Base-by-base conservation (phyloP, 2,888 invertebrate genomes). In the Lasioglossum calceatum region DNA sequence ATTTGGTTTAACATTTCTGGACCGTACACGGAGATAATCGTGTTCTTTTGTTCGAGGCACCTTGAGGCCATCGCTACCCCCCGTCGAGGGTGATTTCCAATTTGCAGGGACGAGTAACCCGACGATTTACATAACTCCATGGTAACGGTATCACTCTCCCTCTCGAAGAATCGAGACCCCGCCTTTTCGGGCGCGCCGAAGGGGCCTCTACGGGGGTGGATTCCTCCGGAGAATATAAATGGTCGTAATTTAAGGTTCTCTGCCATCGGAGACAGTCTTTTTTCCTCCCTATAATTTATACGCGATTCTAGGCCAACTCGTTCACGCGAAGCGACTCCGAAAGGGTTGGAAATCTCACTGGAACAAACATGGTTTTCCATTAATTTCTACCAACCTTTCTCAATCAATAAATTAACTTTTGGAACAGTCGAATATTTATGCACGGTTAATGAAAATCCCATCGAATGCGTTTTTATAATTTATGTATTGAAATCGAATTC, bases 81-180 rank as follows among this genome's bases (percentile, higher is more conserved):
- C 50, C 42, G 8, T n/a, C 23, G 42, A 71, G 58, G 73, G 50
- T 88, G 83, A 88, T 91, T 91, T 91, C 91, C 92, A 93, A 93
- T 93, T 93, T 93, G 85, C 92, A 88, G 89, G 87, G 88, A 80
- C 91, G 87, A 87, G 90, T 92, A 92, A 91, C 92, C 92, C 91
- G 81, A 81, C 87, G 90, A 93, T 93, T 93, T 93, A 93, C 93
- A 93, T 93, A 93, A 92, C 92, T 90, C 92, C 91, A 92, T 92
- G 90, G 91, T 90, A 92, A 92, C 89, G 85, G 85, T 82, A 85
- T 86, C 91, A 84, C 86, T 81, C 85, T 88, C 86, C 79, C 88
- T 82, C 82, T 81, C 77, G 88, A 77, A 84, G 74, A 77, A 76
- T 81, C 79, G 86, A 85, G 76, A 88, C 84, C 67, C 84, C 81